Base-by-base conservation (phyloP, 2,797 vertebrate genomes). In the Hyperoplus lanceolatus region DNA sequence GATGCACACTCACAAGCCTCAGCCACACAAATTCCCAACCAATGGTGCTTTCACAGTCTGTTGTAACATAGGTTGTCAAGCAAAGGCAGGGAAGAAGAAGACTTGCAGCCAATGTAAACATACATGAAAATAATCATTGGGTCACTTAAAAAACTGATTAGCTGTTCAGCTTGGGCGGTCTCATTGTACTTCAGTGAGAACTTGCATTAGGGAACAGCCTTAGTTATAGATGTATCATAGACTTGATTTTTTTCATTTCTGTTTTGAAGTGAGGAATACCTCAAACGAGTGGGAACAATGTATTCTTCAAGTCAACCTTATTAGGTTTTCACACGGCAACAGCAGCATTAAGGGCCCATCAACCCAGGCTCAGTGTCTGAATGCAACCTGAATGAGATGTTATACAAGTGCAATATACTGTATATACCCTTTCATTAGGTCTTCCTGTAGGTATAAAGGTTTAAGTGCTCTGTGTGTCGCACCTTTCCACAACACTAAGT, bases 401-500 rank as follows among this genome's bases (percentile, higher is more conserved):
- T 76, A 61, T 46, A 81, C 75, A 76, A 78, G 63, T 75, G 46
- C 45, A 65, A 43, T 74, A 74, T 70, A 39, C 70, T 51, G 29
- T 53, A 75, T 66, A 84, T 63, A 75, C 46, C 77, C 69, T 56
- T 74, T 79, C 74, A 85, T 73, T 83, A 70, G 74, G 70, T 77
- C 58, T 67, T 83, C 62, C 49, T 82, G 51, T 70, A n/a, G 70
- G 66, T 80, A 65, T 70, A 62, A 80, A 73, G 61, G 53, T 82
- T 81, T 42, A 80, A 75, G 59, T 66, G 66, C 38, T 71, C 46
- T 74, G 53, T 85, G 78, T 79, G 76, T 80, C 86, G 62, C 72
- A 86, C 79, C 73, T 84, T 87, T 83, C 64, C 64, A 75, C 74
- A 72, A 81, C 55, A 71, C 73, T 72, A 78, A 87, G 74, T 71